A percentile compares a stretch with the other conserved stretches of the same genome.
Evolutionary conservation across 2,888 invertebrate species (phyloP).

Genomic region (Macropis europaea): DNA sequence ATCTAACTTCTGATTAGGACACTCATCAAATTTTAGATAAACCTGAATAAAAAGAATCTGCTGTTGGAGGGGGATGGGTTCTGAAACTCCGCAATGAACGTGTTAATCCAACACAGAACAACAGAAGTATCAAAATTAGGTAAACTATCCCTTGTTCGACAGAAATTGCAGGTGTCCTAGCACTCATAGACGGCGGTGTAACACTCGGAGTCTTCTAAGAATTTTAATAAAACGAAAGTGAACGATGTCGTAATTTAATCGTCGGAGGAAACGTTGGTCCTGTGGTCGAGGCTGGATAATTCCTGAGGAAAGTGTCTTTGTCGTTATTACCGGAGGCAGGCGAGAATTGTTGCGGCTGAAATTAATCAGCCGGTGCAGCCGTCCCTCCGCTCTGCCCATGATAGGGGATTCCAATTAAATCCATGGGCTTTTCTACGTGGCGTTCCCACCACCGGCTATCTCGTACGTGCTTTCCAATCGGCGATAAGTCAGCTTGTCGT

Average conservation of each 20-base stretch:
- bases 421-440: conserved; percentile 19
- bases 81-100: no score
- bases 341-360: conserved; percentile 31
- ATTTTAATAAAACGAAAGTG: no score
- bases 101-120: no score
- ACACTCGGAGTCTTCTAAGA: conserved; percentile 2
- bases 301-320: conserved; percentile 20
- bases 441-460: conserved; percentile 40
- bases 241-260: conserved; percentile 31
- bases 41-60: no score
- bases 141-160: no score
- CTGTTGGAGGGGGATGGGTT: no score
- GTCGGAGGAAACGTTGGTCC: not conserved
- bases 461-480: conserved; percentile 57
- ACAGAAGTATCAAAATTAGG: no score
- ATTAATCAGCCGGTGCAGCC: conserved; percentile 31
- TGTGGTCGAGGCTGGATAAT: not conserved
- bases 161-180: no score
- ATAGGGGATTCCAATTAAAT: conserved; percentile 54
- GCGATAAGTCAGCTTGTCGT: conserved; percentile 62
- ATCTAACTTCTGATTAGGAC: no score
- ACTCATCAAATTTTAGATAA: no score
- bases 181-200: no score
- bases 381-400: conserved; percentile 13
- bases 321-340: not conserved